These are phyloP conservation scores for Nomada hirtipes DNA, from an alignment of 2,888 invertebrate genomes.

Conservation along the genomic window DNA sequence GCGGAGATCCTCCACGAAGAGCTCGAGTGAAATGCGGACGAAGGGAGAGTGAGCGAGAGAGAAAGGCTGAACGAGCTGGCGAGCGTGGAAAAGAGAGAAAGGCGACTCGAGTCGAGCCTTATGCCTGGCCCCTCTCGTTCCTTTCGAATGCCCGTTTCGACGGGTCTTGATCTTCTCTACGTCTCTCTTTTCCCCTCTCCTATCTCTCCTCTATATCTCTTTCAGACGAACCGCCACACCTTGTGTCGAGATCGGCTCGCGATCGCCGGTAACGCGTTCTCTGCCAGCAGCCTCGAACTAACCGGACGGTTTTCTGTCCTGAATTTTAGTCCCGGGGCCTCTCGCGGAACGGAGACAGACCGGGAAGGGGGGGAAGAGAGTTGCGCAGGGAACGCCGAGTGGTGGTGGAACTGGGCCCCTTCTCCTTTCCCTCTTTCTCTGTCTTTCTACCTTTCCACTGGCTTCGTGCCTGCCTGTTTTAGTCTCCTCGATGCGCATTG, in stretches of 20 bases:
- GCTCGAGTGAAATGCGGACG: slow-evolving; percentile 62
- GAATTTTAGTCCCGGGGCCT: slow-evolving; percentile 74
- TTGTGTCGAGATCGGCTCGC: slow-evolving; percentile 72
- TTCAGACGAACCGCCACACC: slow-evolving; percentile 76
- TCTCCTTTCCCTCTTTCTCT: slow-evolving; percentile 39
- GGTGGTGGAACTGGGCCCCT: slow-evolving; percentile 49
- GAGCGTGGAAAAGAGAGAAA: slow-evolving; percentile 20
- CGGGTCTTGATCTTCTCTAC: slow-evolving; percentile 53
- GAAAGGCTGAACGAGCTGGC: slow-evolving; percentile 13
- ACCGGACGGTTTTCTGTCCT: slow-evolving; percentile 77
- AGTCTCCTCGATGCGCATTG: slow-evolving; percentile 41
- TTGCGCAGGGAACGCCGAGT: background rate
- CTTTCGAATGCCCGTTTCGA: slow-evolving; percentile 64
- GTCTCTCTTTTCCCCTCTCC: slow-evolving; percentile 39
- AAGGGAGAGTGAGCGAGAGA: slow-evolving; percentile 52
- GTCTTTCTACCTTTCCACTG: slow-evolving; percentile 39
- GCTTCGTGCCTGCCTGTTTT: slow-evolving; percentile 50
- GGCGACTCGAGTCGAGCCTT: slow-evolving; percentile 36
- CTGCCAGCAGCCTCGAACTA: slow-evolving; percentile 60
- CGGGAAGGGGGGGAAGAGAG: slow-evolving; percentile 1
- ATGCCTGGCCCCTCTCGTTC: slow-evolving; percentile 43
- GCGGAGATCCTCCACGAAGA: slow-evolving; percentile 58
- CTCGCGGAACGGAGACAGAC: slow-evolving; percentile 7
- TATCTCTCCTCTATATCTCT: slow-evolving; percentile 32
- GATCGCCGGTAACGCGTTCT: slow-evolving; percentile 73